These are phyloP conservation scores for Lasioglossum figueresi DNA, from an alignment of 2,888 invertebrate species.

Conservation along the genomic window DNA sequence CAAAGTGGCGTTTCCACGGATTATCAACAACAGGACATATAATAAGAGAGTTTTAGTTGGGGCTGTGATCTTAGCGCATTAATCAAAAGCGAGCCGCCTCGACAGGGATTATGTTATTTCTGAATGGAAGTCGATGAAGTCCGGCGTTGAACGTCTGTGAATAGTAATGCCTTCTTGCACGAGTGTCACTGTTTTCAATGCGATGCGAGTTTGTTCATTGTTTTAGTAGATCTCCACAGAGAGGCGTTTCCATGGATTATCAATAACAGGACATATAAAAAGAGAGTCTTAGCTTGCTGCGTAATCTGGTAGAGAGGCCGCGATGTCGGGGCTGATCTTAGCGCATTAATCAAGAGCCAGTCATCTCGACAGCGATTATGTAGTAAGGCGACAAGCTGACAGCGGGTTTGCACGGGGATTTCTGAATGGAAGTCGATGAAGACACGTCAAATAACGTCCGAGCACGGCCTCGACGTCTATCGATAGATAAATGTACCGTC, in stretches of 20 bases:
- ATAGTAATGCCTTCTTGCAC: too few species aligned
- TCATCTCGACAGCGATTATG: neutral
- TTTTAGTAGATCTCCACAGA: neutral
- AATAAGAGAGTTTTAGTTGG: neutral
- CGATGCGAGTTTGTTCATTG: too few species aligned
- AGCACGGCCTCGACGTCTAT: conserved; percentile 66
- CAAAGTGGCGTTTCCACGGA: neutral
- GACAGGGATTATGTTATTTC: neutral
- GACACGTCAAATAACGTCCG: conserved; percentile 56
- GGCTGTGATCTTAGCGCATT: neutral
- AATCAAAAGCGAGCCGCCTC: neutral
- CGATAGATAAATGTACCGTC: conserved; percentile 72
- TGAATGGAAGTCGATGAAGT: too few species aligned
- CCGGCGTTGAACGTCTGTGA: too few species aligned
- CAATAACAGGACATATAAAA: too few species aligned
- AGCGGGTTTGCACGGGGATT: neutral
- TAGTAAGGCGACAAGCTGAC: neutral
- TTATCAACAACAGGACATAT: too few species aligned
- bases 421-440: conserved; percentile 57
- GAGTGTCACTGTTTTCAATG: neutral
- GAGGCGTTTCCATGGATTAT: neutral
- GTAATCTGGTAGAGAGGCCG: neutral
- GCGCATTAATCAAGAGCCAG: neutral
- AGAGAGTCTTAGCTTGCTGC: neutral
- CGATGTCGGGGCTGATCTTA: neutral